Evolutionary conservation across 1,140 invertebrate species (phyloP), one percentile per base, ranked within the genome.

Genomic region (Spodoptera litura): DNA sequence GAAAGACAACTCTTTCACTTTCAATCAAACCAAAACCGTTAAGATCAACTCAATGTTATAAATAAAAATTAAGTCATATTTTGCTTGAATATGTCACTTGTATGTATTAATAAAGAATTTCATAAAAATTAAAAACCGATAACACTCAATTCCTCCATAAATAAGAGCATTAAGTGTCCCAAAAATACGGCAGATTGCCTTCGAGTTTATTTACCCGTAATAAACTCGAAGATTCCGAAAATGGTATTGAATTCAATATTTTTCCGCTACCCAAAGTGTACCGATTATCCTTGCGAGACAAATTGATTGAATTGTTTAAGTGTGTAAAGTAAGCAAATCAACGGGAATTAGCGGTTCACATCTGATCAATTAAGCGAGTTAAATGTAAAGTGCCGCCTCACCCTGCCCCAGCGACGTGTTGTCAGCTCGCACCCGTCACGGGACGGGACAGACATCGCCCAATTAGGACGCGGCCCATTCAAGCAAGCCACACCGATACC

Each of bases 341-440:
- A 49, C 71, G 56, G 56, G 55, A 49, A 73, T 73, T 73, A 73
- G 73, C 73, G 73, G 73, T 38, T 61, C 38, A 53, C 73, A 64
- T 75, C 49, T 58, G 20, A 75, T 62, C 73, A 75, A 75, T 75
- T 62, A 61, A 52, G 44, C 15, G 64, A 27, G 51, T 3, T 68
- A 44, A 68, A 68, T 68, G 64, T 53, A 52, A 68, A 68, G 64
- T 25, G 64, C 25, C 49, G 49, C 44, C 62, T 52, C 27, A 52
- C 56, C 73, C 49, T 75, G 38, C 52, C 56, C 35, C 25, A 4
- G 15, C 12, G 20, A 31, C 56, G 71, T 74, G 71, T 74, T 74
- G 71, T 74, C 38, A 74, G 38, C 59, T 61, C 35, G 49, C 15
- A 38, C 61, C 13, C 44, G 71, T 74, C 35, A 73, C 61, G 61